These are phyloP conservation scores for Keiferia lycopersicella DNA, from an alignment of 2,888 invertebrate genomes.

Conservation along the genomic window DNA sequence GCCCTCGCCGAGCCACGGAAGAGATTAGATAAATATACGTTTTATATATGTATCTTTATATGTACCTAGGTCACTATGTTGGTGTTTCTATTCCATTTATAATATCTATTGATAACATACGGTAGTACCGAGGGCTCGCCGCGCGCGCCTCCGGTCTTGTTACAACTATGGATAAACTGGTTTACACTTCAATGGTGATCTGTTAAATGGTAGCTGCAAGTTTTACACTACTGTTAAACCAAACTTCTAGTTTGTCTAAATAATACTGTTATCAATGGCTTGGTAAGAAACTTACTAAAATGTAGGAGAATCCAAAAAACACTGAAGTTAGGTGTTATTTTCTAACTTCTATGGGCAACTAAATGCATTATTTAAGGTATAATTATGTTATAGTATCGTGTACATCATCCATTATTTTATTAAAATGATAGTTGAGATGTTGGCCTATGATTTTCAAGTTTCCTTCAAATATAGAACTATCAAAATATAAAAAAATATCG, in stretches of 20 bases:
- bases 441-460: constrained; percentile 76
- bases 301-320: constrained; percentile 55
- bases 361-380: constrained; percentile 71
- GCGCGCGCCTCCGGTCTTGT: constrained; percentile 54
- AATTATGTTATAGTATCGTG: constrained; percentile 67
- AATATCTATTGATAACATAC: constrained; percentile 67
- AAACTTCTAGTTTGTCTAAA: constrained; percentile 76
- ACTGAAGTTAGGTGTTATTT: constrained; percentile 54
- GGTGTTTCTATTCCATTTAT: constrained; percentile 77
- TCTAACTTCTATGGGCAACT: constrained; percentile 67
- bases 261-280: constrained; percentile 82
- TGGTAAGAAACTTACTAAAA: constrained; percentile 75
- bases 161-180: constrained; percentile 72
- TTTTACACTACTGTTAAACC: constrained; percentile 70
- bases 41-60: constrained; percentile 54
- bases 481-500: constrained; percentile 83
- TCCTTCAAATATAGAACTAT: constrained; percentile 79
- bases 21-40: constrained; percentile 55
- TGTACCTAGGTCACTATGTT: constrained; percentile 76
- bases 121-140: constrained; percentile 58
- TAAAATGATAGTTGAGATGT: constrained; percentile 77
- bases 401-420: constrained; percentile 57
- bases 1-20: constrained; percentile 53
- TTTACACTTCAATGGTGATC: constrained; percentile 60
- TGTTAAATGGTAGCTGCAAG: constrained; percentile 66